Evolutionary conservation across 1,140 invertebrate genomes (phyloP), one percentile per base, ranked within the genome.

Genomic region (Schlechtendalia chinensis): DNA sequence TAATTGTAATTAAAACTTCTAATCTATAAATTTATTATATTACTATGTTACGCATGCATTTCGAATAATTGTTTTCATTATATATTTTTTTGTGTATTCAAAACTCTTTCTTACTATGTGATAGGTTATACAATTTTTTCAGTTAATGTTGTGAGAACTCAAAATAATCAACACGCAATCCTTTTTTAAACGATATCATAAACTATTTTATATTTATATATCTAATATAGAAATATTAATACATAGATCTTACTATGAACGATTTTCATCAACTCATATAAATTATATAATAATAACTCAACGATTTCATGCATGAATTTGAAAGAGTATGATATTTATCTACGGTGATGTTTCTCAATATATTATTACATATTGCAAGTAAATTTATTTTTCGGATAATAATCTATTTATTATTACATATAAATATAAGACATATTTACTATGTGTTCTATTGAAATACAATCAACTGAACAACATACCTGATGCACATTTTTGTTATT

Each of bases 281-380:
- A 50, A 50, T 69, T 69, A 69, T 50, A 50, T 69, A 69, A 69
- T 12, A 69, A 50, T 17, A 22, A n/a, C n/a, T 67, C 12, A 6
- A 67, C 10, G 39, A 67, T 67, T 67, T n/a, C n/a, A 50, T 69
- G 67, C 67, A 50, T n/a, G 39, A 67, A 69, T 69, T 69, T 69
- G 1, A 69, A 27, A 50, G 12, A 47, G 45, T 22, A 27, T 24
- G 67, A 24, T 50, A 16, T 3, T 32, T 45, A 67, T 67, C 67
- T 50, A 22, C 24, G 39, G 50, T 50, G 16, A 17, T 24, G 45
- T 69, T 50, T 50, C 39, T 50, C 22, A 24, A 69, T 27, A 16
- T 59, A 27, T 19, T 45, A 69, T 12, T 32, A 32, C 32, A 53
- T 53, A 53, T 53, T 54, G 12, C 22, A 45, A 67, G 22, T 24